A percentile compares a stretch with the other conserved stretches of the same genome.
phyloP scores from a whole-genome alignment of 2,888 invertebrate genomes.

The Aplocera efformata region DNA sequence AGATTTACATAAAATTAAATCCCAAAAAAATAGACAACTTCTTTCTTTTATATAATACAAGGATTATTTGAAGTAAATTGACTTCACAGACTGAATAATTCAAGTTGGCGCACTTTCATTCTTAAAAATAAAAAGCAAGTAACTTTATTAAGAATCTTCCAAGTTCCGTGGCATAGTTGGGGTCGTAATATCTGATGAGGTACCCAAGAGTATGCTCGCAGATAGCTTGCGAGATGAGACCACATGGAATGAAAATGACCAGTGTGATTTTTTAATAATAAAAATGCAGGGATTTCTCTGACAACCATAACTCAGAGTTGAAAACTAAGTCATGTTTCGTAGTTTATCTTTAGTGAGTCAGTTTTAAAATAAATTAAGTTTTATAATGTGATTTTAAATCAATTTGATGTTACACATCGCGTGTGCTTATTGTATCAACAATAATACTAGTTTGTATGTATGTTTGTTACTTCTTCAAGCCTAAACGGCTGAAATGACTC shows the following conservation, averaged over 20 bases:
- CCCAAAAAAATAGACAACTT: background rate
- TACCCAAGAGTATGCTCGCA: conserved; percentile 30
- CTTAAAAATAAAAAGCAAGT: conserved; percentile 27
- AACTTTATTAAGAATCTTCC: conserved; percentile 26
- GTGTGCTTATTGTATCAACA: too few species aligned
- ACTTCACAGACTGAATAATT: conserved; percentile 12
- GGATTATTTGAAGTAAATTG: conserved; percentile 9
- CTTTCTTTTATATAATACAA: conserved; percentile 4
- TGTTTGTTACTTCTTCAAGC: too few species aligned
- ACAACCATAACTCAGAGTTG: conserved; percentile 2
- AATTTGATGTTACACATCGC: too few species aligned
- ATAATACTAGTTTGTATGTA: too few species aligned
- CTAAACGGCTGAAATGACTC: too few species aligned
- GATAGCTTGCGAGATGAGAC: conserved; percentile 30
- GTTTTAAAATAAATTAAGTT: too few species aligned
- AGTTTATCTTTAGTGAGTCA: too few species aligned
- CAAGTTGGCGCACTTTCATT: conserved; percentile 25
- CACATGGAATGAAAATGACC: conserved; percentile 31
- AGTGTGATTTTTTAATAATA: conserved; percentile 6
- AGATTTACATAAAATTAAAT: too few species aligned
- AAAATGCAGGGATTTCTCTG: background rate
- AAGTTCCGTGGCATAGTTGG: conserved; percentile 29
- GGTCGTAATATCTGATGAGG: conserved; percentile 46
- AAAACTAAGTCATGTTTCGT: too few species aligned
- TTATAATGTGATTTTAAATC: too few species aligned